Evolutionary conservation across 2,113 vertebrate species (phyloP), one percentile per base, ranked within the genome.

Genomic region (Ageneiosus marmoratus): DNA sequence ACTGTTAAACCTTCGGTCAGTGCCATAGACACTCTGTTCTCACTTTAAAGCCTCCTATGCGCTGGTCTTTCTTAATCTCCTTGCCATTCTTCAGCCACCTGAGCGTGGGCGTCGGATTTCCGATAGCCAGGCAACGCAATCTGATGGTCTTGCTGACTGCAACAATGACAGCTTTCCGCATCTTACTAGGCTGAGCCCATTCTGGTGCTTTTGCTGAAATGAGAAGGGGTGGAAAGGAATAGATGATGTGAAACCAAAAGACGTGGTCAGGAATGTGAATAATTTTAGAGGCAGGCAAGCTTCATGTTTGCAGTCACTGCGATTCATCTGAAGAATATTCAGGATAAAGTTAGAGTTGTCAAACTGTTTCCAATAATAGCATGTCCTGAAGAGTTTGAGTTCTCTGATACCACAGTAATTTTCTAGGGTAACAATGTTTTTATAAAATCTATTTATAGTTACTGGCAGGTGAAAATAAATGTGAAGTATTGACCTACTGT

Each of bases 1-100:
- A 9, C 24, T 46, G 22, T 41, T 5, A 8, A 77, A 15, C 48
- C 15, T 4, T 15, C 15, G 13, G 2, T 15, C 0, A 50, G 13
- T 50, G 12, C 48, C 13, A 13, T 13, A 70, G 27, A 48, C 24
- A 58, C 10, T 22, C 51, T 48, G 5, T 41, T 44, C 29, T 80
- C 81, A 99, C 98, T 96, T 99, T 99, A 89, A 98, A 99, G n/a
- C n/a, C n/a, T 69, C 98, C 98, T 0, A 99, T 99, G 70, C 97
- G 96, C 85, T 98, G 97, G 91, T 99, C 97, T 0, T 94, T 97
- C 87, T 97, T 98, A 92, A 99, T 99, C 88, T 99, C 97, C 75
- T 94, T 98, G 91, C 97, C 96, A 0, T 99, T 99, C 91, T 99
- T 99, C 89, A 95, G 91, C 97, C 98, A 99, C 89, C 96, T 97